Evolutionary conservation across 2,888 invertebrate species (phyloP).

Genomic region (Ochropacha duplaris): DNA sequence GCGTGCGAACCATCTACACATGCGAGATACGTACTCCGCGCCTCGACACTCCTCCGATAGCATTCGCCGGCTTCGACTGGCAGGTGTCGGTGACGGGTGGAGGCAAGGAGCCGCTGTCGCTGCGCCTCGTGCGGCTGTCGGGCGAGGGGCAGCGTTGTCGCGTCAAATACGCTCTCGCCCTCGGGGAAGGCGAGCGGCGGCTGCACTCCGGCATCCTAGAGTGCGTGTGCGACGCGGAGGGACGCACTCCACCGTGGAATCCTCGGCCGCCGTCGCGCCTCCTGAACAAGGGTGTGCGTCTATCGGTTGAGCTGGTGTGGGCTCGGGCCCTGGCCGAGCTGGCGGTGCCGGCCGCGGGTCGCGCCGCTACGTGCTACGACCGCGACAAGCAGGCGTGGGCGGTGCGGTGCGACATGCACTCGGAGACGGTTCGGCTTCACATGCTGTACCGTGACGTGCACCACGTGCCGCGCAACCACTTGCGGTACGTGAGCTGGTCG

Average conservation of each 20-base stretch:
- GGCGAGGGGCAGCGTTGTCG: conserved; percentile 91
- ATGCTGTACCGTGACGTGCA: conserved; percentile 90
- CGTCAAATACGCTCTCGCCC: conserved; percentile 86
- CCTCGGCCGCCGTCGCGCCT: conserved; percentile 85
- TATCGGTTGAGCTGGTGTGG: conserved; percentile 88
- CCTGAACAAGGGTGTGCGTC: conserved; percentile 85
- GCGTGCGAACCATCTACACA: conserved; percentile 88
- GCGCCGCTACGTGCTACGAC: conserved; percentile 87
- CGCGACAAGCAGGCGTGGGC: conserved; percentile 92
- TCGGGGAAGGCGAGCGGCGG: conserved; percentile 87
- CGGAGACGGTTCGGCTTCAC: conserved; percentile 88
- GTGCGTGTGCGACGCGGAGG: conserved; percentile 87
- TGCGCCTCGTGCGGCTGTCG: conserved; percentile 88
- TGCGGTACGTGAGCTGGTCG: conserved; percentile 87
- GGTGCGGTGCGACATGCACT: conserved; percentile 89
- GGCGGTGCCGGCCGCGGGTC: conserved; percentile 81
- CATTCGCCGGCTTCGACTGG: conserved; percentile 93
- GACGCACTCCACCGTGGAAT: conserved; percentile 87
- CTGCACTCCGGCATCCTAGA: conserved; percentile 87
- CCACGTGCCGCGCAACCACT: conserved; percentile 90
- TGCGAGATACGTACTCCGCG: conserved; percentile 86
- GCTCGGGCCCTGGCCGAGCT: conserved; percentile 84
- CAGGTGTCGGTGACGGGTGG: conserved; percentile 86
- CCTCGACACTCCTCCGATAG: conserved; percentile 83
- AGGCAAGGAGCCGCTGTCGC: conserved; percentile 76